A percentile compares a stretch with the other conserved stretches of the same genome.
phyloP scores from a whole-genome alignment of 1,140 invertebrate species.

The Danaus plexippus region DNA sequence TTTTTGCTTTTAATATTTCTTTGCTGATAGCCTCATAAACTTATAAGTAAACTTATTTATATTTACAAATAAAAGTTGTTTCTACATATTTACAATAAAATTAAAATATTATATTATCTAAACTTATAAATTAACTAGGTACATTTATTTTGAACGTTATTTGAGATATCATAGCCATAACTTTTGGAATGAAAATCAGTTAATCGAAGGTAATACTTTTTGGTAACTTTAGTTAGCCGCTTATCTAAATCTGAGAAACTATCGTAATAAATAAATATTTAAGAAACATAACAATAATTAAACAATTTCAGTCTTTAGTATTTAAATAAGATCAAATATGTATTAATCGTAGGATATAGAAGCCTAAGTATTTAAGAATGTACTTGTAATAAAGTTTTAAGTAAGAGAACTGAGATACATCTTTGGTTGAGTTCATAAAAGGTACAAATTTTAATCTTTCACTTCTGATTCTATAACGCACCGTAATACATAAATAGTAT shows the following conservation, averaged over 20 bases:
- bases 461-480: neutral
- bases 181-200: conserved; percentile 47
- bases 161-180: conserved; percentile 43
- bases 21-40: conserved; percentile 47
- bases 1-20: conserved; percentile 32
- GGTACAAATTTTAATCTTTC: conserved; percentile 13
- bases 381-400: conserved; percentile 9
- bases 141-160: conserved; percentile 34
- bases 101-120: conserved; percentile 19
- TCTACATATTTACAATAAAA: conserved; percentile 24
- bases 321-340: conserved; percentile 32
- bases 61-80: conserved; percentile 31
- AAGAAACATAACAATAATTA: conserved; percentile 56
- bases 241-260: conserved; percentile 43
- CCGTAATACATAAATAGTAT: conserved; percentile 5
- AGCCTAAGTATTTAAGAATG: conserved; percentile 2
- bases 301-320: conserved; percentile 62
- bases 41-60: conserved; percentile 33
- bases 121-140: conserved; percentile 24
- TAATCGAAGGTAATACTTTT: conserved; percentile 64
- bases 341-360: neutral
- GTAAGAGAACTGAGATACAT: conserved; percentile 23
- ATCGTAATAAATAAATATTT: conserved; percentile 68
- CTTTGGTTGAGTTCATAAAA: conserved; percentile 34
- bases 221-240: conserved; percentile 64